These are phyloP conservation scores for Trilocha varians DNA, from an alignment of 2,888 invertebrate genomes.

Conservation along the genomic window DNA sequence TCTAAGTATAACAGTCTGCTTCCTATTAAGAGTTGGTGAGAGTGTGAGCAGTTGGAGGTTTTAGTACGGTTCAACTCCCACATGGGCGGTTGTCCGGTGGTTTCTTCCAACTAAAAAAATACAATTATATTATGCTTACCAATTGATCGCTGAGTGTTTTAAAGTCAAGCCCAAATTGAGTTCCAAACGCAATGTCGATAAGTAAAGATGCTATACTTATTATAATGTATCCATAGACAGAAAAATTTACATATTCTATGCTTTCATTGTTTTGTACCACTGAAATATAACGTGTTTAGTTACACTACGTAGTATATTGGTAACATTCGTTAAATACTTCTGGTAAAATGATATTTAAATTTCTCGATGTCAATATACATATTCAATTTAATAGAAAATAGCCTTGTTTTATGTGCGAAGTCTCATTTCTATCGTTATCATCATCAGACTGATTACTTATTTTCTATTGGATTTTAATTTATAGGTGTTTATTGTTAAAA, in stretches of 20 bases:
- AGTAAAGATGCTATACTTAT: slow-evolving; percentile 26
- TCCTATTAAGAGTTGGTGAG: too few relatives aligned
- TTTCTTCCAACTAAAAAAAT: too few relatives aligned
- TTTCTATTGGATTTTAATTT: too few relatives aligned
- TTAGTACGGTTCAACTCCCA: too few relatives aligned
- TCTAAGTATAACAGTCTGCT: too few relatives aligned
- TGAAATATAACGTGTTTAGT: slow-evolving; percentile 12
- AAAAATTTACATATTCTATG: slow-evolving; percentile 19
- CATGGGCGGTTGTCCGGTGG: too few relatives aligned
- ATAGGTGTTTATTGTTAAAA: background rate
- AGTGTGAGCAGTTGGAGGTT: too few relatives aligned
- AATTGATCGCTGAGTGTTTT: slow-evolving; percentile 19
- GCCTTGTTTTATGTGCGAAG: too few relatives aligned
- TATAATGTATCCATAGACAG: slow-evolving; percentile 26
- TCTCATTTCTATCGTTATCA: too few relatives aligned
- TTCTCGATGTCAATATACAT: too few relatives aligned
- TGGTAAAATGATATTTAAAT: background rate
- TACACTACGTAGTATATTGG: background rate
- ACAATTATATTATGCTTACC: slow-evolving; percentile 22
- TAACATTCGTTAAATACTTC: background rate
- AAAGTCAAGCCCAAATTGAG: slow-evolving; percentile 41
- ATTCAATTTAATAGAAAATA: too few relatives aligned
- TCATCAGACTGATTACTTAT: too few relatives aligned
- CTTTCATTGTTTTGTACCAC: slow-evolving; percentile 20
- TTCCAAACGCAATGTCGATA: slow-evolving; percentile 36